Evolutionary conservation across 30 jellyfish, hydroid and myxozoan genomes (phyloP).

Genomic region (Clytia hemisphaerica): DNA sequence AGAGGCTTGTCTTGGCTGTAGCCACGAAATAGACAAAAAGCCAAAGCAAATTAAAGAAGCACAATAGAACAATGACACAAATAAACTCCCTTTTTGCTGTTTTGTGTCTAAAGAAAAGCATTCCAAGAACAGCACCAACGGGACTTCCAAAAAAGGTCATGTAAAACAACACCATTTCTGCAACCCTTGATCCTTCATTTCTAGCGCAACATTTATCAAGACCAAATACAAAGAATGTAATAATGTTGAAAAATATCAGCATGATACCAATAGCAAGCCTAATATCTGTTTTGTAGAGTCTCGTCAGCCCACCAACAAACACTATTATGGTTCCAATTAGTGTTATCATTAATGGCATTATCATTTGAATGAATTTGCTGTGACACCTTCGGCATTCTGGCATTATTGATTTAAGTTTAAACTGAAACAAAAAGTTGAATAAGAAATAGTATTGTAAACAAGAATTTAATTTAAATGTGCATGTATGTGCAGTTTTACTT

Average conservation of each 20-base stretch:
- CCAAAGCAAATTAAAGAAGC: constrained; percentile 20
- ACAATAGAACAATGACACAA: background rate
- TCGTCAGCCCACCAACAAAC: constrained; percentile 19
- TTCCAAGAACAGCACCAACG: constrained; percentile 28
- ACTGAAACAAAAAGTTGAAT: background rate
- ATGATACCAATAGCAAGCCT: background rate
- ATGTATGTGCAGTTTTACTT: too few relatives aligned
- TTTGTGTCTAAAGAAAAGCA: constrained; percentile 20
- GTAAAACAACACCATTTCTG: constrained; percentile 14
- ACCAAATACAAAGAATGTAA: constrained; percentile 24
- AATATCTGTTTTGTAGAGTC: constrained; percentile 6
- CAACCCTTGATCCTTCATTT: background rate
- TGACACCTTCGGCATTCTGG: background rate
- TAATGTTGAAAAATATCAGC: background rate
- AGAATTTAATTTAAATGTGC: too few relatives aligned
- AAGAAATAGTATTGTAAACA: too few relatives aligned
- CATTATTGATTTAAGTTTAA: background rate
- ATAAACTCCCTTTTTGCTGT: constrained; percentile 1
- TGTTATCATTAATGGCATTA: background rate
- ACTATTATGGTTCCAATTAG: background rate
- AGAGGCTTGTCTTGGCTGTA: constrained; percentile 27
- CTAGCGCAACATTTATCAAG: constrained; percentile 24
- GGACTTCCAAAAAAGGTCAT: constrained; percentile 36
- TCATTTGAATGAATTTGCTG: constrained; percentile 9
- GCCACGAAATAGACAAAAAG: constrained; percentile 21